Conservation (phyloP, 2,888 invertebrate genomes). For the Sthenelais limicola region DNA sequence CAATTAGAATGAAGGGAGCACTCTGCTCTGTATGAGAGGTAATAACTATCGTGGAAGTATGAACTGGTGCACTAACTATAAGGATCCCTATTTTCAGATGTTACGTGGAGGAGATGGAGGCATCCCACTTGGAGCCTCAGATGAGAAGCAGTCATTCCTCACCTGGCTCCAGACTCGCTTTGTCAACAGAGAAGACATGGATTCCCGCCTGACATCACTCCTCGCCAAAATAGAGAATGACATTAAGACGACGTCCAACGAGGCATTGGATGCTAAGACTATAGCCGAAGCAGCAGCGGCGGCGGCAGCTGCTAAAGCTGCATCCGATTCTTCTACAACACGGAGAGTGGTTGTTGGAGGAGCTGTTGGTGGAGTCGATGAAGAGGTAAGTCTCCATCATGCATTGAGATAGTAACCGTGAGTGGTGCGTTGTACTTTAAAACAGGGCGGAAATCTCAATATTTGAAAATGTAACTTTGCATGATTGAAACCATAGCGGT, state of each 20-base stretch:
- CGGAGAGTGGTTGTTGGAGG: background rate
- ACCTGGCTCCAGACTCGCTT: conserved; percentile 58
- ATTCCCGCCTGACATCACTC: conserved; percentile 53
- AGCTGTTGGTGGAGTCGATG: conserved; percentile 10
- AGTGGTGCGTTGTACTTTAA: too few relatives aligned
- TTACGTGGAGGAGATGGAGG: conserved; percentile 48
- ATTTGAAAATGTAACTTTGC: too few relatives aligned
- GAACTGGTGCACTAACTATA: background rate
- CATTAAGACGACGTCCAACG: conserved; percentile 23
- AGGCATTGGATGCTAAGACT: conserved; percentile 2
- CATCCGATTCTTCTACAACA: background rate
- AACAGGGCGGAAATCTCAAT: too few relatives aligned
- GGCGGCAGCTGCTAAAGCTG: conserved; percentile 9
- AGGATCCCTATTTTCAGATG: conserved; percentile 12
- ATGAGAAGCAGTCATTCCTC: conserved; percentile 52
- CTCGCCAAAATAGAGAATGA: conserved; percentile 54
- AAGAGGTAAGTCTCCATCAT: conserved; percentile 23
- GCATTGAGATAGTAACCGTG: background rate
- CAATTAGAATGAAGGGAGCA: too few relatives aligned
- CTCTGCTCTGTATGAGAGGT: too few relatives aligned
- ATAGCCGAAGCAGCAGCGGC: conserved; percentile 18
- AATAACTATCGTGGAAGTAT: too few relatives aligned
- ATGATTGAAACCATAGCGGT: too few relatives aligned
- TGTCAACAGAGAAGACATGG: conserved; percentile 57
- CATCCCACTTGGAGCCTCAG: conserved; percentile 41